phyloP scores from a whole-genome alignment of 2,113 vertebrate species.

The Danio rerio region DNA sequence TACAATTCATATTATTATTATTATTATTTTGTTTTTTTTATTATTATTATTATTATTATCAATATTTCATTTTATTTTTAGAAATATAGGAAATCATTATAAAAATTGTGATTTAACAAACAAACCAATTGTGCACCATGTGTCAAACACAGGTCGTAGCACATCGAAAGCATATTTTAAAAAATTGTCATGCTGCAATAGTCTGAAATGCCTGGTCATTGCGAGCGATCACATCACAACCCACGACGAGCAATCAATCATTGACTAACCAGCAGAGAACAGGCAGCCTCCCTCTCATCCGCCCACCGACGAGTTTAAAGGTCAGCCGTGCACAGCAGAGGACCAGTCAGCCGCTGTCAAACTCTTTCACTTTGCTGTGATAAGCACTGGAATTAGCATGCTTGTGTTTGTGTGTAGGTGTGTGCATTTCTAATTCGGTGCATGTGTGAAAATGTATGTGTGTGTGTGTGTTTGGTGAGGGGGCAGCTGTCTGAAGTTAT shows the following conservation, averaged over 20 bases:
- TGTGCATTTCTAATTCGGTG: conserved; percentile 31
- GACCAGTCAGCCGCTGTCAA: conserved; percentile 30
- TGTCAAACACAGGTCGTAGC: not conserved
- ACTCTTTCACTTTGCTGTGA: conserved; percentile 28
- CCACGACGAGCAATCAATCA: conserved; percentile 23
- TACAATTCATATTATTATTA: too few relatives aligned
- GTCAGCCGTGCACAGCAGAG: conserved; percentile 20
- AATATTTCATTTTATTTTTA: too few relatives aligned
- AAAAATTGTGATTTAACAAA: not conserved
- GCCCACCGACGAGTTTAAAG: conserved; percentile 27
- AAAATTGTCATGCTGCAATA: conserved; percentile 28
- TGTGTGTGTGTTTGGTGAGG: conserved; percentile 42
- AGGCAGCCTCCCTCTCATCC: conserved; percentile 32
- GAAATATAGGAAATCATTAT: not conserved
- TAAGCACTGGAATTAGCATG: conserved; percentile 35
- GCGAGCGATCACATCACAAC: conserved; percentile 32
- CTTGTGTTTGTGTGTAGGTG: conserved; percentile 40
- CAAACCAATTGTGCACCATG: not conserved
- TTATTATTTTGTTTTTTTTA: too few relatives aligned
- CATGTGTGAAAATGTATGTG: conserved; percentile 31
- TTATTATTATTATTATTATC: too few relatives aligned
- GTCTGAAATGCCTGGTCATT: conserved; percentile 13
- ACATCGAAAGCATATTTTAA: not conserved
- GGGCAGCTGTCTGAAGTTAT: conserved; percentile 53
- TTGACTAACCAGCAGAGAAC: conserved; percentile 20